Evolutionary conservation across 2,888 invertebrate species (phyloP).

Genomic region (Drosophila glabriapex): DNA sequence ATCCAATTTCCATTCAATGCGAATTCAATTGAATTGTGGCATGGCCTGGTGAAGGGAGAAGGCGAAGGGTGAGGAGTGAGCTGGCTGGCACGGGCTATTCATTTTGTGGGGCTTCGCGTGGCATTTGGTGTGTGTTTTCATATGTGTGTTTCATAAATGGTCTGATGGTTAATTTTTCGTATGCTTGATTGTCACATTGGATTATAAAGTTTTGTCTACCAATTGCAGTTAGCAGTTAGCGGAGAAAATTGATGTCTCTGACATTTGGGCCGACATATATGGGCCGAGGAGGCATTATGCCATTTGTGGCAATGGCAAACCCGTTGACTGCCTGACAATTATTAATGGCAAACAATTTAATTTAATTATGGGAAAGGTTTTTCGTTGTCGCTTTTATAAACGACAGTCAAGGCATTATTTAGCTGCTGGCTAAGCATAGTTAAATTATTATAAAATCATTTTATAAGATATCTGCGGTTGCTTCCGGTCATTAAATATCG

Average conservation of each 20-base stretch:
- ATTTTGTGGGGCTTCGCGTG: conserved; percentile 68
- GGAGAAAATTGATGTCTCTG: conserved; percentile 66
- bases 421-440: conserved; percentile 25
- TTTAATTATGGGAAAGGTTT: conserved; percentile 76
- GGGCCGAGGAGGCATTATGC: conserved; percentile 54
- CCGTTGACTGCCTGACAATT: conserved; percentile 63
- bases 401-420: conserved; percentile 22
- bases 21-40: conserved; percentile 73
- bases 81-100: conserved; percentile 10
- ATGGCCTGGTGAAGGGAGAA: conserved; percentile 3
- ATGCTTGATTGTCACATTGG: conserved; percentile 69
- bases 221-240: conserved; percentile 28
- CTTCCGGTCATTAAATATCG: conserved; percentile 70
- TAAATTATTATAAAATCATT: conserved; percentile 31
- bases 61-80: background rate
- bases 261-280: conserved; percentile 76
- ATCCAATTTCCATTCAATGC: conserved; percentile 77
- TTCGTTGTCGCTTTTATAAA: conserved; percentile 39
- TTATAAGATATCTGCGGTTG: conserved; percentile 43
- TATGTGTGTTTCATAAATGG: conserved; percentile 65
- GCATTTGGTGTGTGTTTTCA: conserved; percentile 49
- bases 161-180: conserved; percentile 75
- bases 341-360: conserved; percentile 76
- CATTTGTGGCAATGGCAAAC: conserved; percentile 39
- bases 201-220: conserved; percentile 69